Conservation (phyloP, 2,888 invertebrate species). For the Mantis religiosa region DNA sequence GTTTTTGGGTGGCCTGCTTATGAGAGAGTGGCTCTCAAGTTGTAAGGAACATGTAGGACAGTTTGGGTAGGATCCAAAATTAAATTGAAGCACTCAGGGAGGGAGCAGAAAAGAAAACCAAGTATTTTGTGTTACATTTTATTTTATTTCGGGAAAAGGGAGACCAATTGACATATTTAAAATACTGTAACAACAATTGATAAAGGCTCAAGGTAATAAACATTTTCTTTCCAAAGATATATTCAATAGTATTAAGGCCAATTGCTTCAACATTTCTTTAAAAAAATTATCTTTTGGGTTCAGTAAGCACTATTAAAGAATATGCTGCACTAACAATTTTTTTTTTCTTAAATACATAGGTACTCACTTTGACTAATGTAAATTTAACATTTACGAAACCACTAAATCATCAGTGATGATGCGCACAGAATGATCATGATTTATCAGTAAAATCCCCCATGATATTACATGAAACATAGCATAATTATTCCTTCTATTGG, state of each 20-base stretch:
- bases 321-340: neutral
- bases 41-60: no score
- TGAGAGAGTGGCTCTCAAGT: no score
- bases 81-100: neutral
- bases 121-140: neutral
- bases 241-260: neutral
- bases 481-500: neutral
- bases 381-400: constrained; percentile 1
- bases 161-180: constrained; percentile 16
- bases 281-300: neutral
- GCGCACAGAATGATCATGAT: neutral
- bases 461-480: neutral
- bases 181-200: constrained; percentile 6
- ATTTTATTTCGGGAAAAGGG: constrained; percentile 9
- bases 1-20: no score
- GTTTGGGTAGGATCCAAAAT: neutral
- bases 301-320: constrained; percentile 1
- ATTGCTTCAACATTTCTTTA: neutral
- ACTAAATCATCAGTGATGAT: neutral
- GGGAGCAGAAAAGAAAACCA: neutral
- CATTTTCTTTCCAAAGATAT: neutral
- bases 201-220: neutral
- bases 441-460: neutral
- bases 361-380: neutral
- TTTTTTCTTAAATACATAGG: neutral